Conservation (phyloP, 1,140 invertebrate species). For the Cepaea nemoralis region DNA sequence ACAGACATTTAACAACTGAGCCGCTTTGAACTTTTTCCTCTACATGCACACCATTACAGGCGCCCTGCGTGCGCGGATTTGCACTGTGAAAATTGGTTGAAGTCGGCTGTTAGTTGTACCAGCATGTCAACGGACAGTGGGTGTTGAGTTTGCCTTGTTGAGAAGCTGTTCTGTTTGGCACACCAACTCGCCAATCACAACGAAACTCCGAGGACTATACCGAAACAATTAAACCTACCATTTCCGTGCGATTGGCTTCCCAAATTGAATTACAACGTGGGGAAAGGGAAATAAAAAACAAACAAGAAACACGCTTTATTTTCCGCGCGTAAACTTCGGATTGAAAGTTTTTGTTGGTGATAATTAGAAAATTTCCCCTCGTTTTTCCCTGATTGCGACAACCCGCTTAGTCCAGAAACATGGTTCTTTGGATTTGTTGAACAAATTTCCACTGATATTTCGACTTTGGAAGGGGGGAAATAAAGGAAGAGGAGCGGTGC, state of each 20-base stretch:
- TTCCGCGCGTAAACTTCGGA: neutral
- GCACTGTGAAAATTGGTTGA: neutral
- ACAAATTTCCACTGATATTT: neutral
- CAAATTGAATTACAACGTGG: neutral
- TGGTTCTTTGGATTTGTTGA: neutral
- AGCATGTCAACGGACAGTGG: neutral
- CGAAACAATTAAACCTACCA: conserved; percentile 10
- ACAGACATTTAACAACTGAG: too few species aligned
- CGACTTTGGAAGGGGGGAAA: too few species aligned
- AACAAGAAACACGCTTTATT: neutral
- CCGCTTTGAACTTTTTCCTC: too few species aligned
- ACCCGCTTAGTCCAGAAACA: neutral
- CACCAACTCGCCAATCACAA: neutral
- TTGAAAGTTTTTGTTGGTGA: neutral
- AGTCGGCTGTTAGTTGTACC: neutral
- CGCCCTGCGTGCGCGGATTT: neutral
- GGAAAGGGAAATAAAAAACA: neutral
- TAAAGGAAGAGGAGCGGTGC: too few species aligned
- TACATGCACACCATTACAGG: too few species aligned
- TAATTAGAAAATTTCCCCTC: neutral
- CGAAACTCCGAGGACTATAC: neutral
- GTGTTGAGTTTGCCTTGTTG: neutral
- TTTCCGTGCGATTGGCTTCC: neutral
- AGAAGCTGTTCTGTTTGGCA: neutral
- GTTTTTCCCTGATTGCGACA: neutral